Evolutionary conservation across 2,888 invertebrate species (phyloP), one percentile per base, ranked within the genome.

Genomic region (Choreutis nemorana): DNA sequence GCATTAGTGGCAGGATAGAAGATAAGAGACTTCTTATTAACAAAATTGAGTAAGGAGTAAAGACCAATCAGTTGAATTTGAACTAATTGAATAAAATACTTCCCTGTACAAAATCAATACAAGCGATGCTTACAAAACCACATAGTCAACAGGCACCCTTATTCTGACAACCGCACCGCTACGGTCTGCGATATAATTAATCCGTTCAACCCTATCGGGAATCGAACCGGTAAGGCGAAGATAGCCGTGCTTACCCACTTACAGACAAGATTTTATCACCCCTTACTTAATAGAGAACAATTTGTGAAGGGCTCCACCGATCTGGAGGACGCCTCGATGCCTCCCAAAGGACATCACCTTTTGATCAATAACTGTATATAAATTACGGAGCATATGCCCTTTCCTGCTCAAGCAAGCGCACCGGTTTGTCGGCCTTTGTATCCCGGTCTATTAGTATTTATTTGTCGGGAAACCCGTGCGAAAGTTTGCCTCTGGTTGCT

Each of bases 331-430:
- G 75, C 64, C 57, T 61, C 62, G 60, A 51, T 75, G 77, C 57
- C 49, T 66, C 48, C 66, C 63, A 77, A 78, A 75, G 75, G 77
- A 68, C 62, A 51, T 54, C 60, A 65, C 67, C 78, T 72, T 78
- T 78, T 78, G 78, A 78, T 78, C 78, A 78, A 75, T 75, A 77
- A 73, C 68, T 77, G 75, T 78, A 77, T 67, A 75, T 72, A 75
- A 77, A 75, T 77, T 75, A 71, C 66, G 47, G 48, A 68, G 63
- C 77, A 77, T 70, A 73, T 78, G 77, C 66, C 73, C 71, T 66
- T 72, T 63, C 51, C 54, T 67, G 77, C 62, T 71, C 61, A 52
- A 60, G 51, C 53, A 61, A 65, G 56, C 70, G 62, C 56, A 62
- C 55, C 45, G 56, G 56, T 52, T 57, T 48, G 56, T 47, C 45